Percentiles rank a stretch among this genome's conserved stretches.
Conservation (phyloP, 2,888 invertebrate species). For the Callinectes sapidus region DNA sequence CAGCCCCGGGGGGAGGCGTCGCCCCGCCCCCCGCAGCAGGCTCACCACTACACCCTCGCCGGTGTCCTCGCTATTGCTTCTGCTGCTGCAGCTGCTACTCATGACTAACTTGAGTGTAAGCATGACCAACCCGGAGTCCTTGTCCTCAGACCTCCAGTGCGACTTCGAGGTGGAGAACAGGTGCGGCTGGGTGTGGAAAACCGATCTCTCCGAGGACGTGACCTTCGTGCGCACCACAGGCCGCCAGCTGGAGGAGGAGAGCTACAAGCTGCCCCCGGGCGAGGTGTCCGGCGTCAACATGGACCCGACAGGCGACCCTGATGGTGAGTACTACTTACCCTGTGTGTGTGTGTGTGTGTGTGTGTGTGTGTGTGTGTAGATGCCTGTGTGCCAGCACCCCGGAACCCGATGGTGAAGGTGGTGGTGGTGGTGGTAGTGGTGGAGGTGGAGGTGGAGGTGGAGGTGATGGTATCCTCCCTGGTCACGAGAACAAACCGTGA, state of each 20-base stretch:
- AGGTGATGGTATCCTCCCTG: not conserved
- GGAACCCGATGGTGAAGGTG: not conserved
- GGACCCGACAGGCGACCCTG: not conserved
- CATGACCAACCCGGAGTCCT: slow-evolving; percentile 36
- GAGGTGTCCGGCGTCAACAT: not conserved
- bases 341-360: slow-evolving; percentile 23
- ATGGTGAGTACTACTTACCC: not conserved
- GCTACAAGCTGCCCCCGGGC: not conserved
- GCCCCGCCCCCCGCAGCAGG: slow-evolving; percentile 3
- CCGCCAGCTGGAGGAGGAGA: not conserved
- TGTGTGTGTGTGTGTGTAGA: not conserved
- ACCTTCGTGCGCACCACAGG: slow-evolving; percentile 44
- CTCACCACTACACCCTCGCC: not conserved
- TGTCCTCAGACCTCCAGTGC: slow-evolving; percentile 44
- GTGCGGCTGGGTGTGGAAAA: slow-evolving; percentile 53
- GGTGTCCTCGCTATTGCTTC: not conserved
- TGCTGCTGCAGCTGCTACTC: not conserved
- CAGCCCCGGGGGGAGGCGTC: slow-evolving; percentile 14
- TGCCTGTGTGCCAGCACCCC: not conserved
- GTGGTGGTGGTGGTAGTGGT: not conserved
- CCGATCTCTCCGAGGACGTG: slow-evolving; percentile 39
- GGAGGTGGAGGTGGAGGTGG: not conserved
- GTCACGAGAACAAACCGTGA: not conserved
- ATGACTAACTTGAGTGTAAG: slow-evolving; percentile 28
- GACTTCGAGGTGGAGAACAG: slow-evolving; percentile 52